Evolutionary conservation across 1,140 invertebrate genomes (phyloP), one percentile per base, ranked within the genome.

Genomic region (Hylaeus volcanicus): DNA sequence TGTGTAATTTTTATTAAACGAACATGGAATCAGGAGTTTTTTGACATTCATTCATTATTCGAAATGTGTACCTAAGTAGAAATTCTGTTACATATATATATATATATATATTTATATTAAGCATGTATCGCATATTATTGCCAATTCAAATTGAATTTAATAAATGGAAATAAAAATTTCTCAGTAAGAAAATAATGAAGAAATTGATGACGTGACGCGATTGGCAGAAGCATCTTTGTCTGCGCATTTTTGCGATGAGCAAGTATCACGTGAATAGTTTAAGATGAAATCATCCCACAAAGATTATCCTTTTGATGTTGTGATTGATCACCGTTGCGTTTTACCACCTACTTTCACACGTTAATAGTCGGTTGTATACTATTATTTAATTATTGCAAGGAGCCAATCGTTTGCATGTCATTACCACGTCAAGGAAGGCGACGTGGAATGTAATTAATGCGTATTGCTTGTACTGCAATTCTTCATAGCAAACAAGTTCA

Each of bases 311-410:
- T 26, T 26, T 26, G 26, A 26, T 26, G 26, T 15, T 15, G 12
- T 12, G 11, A n/a, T 26, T 6, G 71, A 73, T 60, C 41, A 48
- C 26, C 15, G 58, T 41, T 37, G 43, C n/a, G 26, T 9, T 51
- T 74, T 64, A 41, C 12, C 14, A 26, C 15, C 43, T 45, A 43
- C 5, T 66, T 66, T 26, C 9, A 48, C 43, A 4, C 15, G 64
- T 48, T 66, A 48, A 66, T 26, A 26, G 15, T 43, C 43, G 8
- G 5, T 39, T 2, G 6, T 3, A 5, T 5, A 15, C 15, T 15
- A 43, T 48, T 66, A 26, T 66, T 15, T 12, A 51, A 64, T 65
- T 39, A 74, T 74, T 65, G 37, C 48, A 74, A 65, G 12, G n/a
- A 26, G 37, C 43, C n/a, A n/a, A 63, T 39, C 14, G 8, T 39